A percentile compares a stretch with the other conserved stretches of the same genome.
Conservation (phyloP, 2,888 invertebrate species). For the Camptogramma bilineatum region DNA sequence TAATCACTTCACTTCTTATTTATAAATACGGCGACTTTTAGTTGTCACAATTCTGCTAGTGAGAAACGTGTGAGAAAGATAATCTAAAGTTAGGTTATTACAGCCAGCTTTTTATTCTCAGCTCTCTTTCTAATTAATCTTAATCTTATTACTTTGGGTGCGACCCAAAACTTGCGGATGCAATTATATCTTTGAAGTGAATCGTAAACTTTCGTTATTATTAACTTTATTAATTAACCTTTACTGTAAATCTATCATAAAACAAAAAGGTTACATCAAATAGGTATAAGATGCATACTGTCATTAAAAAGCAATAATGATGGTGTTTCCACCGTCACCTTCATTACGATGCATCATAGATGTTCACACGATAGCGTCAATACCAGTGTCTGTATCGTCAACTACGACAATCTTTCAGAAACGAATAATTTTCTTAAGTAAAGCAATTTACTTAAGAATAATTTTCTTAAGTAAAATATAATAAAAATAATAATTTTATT, state of each 20-base stretch:
- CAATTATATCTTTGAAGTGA: not conserved
- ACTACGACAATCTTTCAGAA: not conserved
- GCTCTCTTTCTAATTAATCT: too few relatives aligned
- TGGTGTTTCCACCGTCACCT: constrained; percentile 31
- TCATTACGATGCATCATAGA: constrained; percentile 28
- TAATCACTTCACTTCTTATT: too few relatives aligned
- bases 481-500: too few relatives aligned
- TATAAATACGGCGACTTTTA: too few relatives aligned
- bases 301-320: constrained; percentile 35
- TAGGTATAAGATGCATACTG: constrained; percentile 15
- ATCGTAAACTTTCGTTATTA: not conserved
- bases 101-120: too few relatives aligned
- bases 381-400: constrained; percentile 5
- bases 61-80: too few relatives aligned
- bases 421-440: not conserved
- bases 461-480: too few relatives aligned
- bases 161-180: not conserved
- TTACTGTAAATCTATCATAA: not conserved
- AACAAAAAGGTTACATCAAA: constrained; percentile 11
- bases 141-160: not conserved
- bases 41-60: too few relatives aligned
- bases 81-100: too few relatives aligned
- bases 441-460: too few relatives aligned
- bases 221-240: not conserved
- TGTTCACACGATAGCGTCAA: constrained; percentile 37